Evolutionary conservation across 2,797 vertebrate species (phyloP).

Genomic region (Sebastes elongatus): DNA sequence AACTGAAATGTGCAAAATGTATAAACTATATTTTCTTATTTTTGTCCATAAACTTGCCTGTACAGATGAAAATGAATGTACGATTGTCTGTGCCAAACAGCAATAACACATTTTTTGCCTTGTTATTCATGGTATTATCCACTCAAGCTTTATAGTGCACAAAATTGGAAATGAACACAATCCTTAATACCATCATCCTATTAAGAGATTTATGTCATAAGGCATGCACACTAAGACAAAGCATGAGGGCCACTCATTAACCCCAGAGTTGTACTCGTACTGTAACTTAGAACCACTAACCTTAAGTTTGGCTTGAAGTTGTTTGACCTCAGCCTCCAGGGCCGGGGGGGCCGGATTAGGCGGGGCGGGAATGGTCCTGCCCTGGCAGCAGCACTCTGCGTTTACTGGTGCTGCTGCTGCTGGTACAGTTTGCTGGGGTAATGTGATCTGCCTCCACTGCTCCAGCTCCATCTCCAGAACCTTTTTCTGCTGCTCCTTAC

Average conservation of each 20-base stretch:
- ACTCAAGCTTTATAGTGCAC: slow-evolving; percentile 29
- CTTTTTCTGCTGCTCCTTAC: slow-evolving; percentile 89
- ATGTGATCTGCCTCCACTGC: slow-evolving; percentile 79
- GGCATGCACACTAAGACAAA: slow-evolving; percentile 36
- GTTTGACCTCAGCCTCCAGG: slow-evolving; percentile 88
- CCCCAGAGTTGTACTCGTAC: neutral
- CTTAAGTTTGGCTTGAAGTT: slow-evolving; percentile 92
- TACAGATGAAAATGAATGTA: neutral
- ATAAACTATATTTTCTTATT: neutral
- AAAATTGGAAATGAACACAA: slow-evolving; percentile 52
- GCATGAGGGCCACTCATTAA: slow-evolving; percentile 41
- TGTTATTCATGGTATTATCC: slow-evolving; percentile 29
- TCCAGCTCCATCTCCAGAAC: slow-evolving; percentile 89
- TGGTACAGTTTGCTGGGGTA: slow-evolving; percentile 62
- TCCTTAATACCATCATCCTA: slow-evolving; percentile 48
- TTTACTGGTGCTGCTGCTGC: slow-evolving; percentile 50
- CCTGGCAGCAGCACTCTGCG: slow-evolving; percentile 72
- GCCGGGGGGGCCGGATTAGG: slow-evolving; percentile 77
- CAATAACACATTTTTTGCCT: neutral
- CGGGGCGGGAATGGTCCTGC: slow-evolving; percentile 62
- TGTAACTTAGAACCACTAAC: slow-evolving; percentile 70
- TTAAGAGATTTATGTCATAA: slow-evolving; percentile 51
- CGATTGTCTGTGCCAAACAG: neutral
- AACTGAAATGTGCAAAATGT: neutral
- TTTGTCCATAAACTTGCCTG: neutral